Evolutionary conservation across 2,113 vertebrate genomes (phyloP).

Genomic region (Puffinus mauretanicus): DNA sequence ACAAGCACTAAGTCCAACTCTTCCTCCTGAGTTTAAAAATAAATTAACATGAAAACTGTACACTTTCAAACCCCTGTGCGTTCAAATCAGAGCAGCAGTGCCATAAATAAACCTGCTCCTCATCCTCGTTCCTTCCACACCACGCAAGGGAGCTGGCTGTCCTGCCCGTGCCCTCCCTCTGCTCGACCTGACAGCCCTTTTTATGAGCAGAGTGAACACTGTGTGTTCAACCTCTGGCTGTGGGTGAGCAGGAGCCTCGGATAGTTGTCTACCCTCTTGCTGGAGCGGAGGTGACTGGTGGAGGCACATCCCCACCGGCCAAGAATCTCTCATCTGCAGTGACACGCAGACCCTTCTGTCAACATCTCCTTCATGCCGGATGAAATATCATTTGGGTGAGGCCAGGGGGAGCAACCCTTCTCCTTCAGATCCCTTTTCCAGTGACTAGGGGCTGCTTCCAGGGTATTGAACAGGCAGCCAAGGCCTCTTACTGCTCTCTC

Average conservation of each 20-base stretch:
- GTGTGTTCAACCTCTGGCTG: neutral
- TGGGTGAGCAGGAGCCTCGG: neutral
- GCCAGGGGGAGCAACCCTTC: neutral
- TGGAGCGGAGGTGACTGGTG: neutral
- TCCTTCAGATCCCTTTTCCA: slow-evolving; percentile 1
- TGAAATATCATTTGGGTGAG: neutral
- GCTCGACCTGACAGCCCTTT: neutral
- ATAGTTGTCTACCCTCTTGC: neutral
- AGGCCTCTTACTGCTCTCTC: neutral
- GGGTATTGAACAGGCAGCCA: neutral
- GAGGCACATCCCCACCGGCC: neutral
- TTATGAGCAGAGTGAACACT: neutral
- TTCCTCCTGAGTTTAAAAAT: neutral
- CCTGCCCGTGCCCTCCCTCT: neutral
- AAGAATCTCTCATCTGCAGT: neutral
- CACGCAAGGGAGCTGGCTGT: neutral
- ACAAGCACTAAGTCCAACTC: neutral
- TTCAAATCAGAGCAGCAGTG: neutral
- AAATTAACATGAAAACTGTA: neutral
- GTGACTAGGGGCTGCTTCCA: neutral
- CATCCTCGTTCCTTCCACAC: neutral
- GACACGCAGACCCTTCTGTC: neutral
- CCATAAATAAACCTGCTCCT: neutral
- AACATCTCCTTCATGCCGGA: neutral
- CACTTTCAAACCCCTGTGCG: neutral